Percentiles rank a stretch among this genome's conserved stretches.
These are phyloP conservation scores for Sternotherus odoratus DNA, from an alignment of 2,797 vertebrate genomes.

Conservation along the genomic window DNA sequence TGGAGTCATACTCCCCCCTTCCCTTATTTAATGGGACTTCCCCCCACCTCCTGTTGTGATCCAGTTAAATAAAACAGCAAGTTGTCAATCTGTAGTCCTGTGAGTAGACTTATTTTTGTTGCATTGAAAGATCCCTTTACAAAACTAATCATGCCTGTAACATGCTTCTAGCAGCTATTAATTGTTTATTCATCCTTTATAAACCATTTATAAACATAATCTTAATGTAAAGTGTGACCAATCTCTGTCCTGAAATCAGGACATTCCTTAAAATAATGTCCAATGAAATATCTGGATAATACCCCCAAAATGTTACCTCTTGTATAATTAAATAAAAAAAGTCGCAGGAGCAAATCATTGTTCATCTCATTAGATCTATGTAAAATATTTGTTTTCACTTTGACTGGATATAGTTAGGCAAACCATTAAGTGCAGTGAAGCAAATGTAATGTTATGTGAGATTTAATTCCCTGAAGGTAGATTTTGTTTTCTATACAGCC, in stretches of 20 bases:
- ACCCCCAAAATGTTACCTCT: background rate
- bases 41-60: background rate
- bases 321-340: background rate
- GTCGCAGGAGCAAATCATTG: background rate
- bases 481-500: constrained; percentile 42
- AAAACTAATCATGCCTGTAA: background rate
- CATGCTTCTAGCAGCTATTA: background rate
- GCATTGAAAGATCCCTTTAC: background rate
- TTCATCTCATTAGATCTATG: background rate
- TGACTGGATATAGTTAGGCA: background rate
- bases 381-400: background rate
- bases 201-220: background rate
- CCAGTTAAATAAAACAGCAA: background rate
- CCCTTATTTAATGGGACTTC: background rate
- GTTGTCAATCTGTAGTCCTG: background rate
- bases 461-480: constrained; percentile 29
- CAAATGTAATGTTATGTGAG: background rate
- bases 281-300: background rate
- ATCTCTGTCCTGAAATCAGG: background rate
- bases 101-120: background rate
- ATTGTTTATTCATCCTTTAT: background rate
- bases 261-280: background rate
- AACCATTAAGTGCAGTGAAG: background rate
- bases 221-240: background rate
- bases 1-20: background rate